Base-by-base conservation (phyloP, 2,888 invertebrate species). In the Podabrus alpinus region DNA sequence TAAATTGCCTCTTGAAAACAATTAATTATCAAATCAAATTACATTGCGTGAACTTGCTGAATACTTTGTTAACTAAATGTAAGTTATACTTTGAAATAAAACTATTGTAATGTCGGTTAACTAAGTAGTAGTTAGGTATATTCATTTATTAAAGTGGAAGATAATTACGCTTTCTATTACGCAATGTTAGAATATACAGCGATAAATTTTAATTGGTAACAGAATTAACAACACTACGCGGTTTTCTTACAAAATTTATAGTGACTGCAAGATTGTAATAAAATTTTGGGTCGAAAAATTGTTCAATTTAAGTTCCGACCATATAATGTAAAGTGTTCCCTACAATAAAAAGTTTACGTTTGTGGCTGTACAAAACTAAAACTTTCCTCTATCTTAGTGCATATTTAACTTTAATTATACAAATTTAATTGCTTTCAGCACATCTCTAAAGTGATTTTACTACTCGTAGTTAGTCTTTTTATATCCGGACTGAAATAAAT, bases 171-270 rank as follows among this genome's bases (percentile, higher is more conserved):
- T 59, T 71, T 71, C 64, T 24, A 66, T 15, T 71, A 71, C 71
- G 24, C 66, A 66, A 71, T 45, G 45, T 71, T 61, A 71, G 45
- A 66, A 64, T 19, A 66, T 71, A 61, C 70, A 71, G 66, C 45
- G 45, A 71, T 71, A 71, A 71, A 71, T 71, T 71, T 69, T 66
- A 59, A 71, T 59, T 45, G 71, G 21, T 64, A 70, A 66, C 66
- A 66, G 66, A 71, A 71, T 71, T 71, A 71, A 71, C 71, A 59
- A 66, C 66, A 71, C 71, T 66, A 66, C 66, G 71, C 66, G 71
- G 71, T 71, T 71, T 71, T 71, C 71, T 71, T 71, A 71, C 59
- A 17, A 71, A 71, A 71, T 71, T 71, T 71, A 71, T 71, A 64
- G 71, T 66, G 59, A 59, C 66, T 59, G 21, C 64, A 62, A 66